phyloP scores from a whole-genome alignment of 2,888 invertebrate species.

The Junonia oenone region DNA sequence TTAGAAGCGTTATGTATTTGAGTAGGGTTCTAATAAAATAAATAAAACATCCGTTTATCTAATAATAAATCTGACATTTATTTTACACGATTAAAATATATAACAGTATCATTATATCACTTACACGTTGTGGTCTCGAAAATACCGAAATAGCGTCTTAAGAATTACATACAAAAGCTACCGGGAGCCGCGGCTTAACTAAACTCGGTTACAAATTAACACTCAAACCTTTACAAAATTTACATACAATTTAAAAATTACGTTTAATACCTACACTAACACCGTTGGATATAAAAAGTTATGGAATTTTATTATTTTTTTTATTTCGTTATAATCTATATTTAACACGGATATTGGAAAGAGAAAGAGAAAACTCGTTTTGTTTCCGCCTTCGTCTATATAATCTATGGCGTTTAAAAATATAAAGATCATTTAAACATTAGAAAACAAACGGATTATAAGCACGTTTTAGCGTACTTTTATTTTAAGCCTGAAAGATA shows the following conservation, averaged over 20 bases:
- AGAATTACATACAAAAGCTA: constrained; percentile 49
- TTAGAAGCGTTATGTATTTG: background rate
- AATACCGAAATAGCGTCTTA: constrained; percentile 29
- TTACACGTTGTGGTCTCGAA: constrained; percentile 44
- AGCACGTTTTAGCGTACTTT: background rate
- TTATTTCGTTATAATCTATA: constrained; percentile 29
- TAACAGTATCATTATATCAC: constrained; percentile 52
- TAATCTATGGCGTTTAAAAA: constrained; percentile 11
- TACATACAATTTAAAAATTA: constrained; percentile 53
- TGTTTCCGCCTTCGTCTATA: background rate
- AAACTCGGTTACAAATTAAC: constrained; percentile 31
- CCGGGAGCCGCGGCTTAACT: constrained; percentile 18
- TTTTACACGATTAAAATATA: constrained; percentile 64
- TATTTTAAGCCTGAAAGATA: background rate
- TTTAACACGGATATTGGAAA: constrained; percentile 22
- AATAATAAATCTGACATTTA: constrained; percentile 55
- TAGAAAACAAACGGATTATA: constrained; percentile 1
- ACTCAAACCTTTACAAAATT: constrained; percentile 63
- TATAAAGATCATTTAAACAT: constrained; percentile 14
- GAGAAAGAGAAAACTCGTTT: background rate
- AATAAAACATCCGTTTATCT: constrained; percentile 45
- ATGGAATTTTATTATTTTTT: constrained; percentile 52
- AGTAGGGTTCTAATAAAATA: background rate
- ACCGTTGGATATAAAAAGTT: constrained; percentile 58
- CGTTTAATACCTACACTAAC: constrained; percentile 38